Evolutionary conservation across 2,113 vertebrate genomes (phyloP).

Genomic region (Myiagra hebetior): DNA sequence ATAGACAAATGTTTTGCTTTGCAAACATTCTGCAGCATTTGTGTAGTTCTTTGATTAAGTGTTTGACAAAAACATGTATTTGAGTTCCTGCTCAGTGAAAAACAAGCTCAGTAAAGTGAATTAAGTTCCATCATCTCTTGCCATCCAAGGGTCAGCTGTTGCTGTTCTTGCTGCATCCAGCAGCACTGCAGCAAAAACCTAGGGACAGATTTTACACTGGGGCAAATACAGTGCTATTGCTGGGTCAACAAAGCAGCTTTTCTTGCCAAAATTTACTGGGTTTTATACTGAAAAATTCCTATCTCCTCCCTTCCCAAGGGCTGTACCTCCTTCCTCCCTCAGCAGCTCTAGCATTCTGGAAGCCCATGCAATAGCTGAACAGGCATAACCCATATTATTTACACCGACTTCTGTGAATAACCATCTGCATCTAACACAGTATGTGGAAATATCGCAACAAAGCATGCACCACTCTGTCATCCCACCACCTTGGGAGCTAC

Average conservation of each 20-base stretch:
- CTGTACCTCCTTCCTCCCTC: not conserved
- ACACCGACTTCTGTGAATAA: not conserved
- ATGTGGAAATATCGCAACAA: not conserved
- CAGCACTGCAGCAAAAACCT: not conserved
- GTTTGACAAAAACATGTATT: not conserved
- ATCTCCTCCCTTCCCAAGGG: not conserved
- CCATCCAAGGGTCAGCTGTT: not conserved
- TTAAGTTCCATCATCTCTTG: not conserved
- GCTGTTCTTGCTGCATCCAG: not conserved
- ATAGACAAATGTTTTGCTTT: not conserved
- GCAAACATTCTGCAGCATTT: not conserved
- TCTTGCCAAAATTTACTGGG: not conserved
- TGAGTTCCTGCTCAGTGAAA: not conserved
- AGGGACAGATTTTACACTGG: not conserved
- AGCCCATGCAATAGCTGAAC: not conserved
- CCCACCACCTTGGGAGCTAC: not conserved
- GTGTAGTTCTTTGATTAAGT: not conserved
- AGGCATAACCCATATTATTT: not conserved
- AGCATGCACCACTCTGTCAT: not conserved
- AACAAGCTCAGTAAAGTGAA: not conserved
- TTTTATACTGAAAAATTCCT: not conserved
- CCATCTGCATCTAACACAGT: not conserved
- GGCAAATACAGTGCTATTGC: not conserved
- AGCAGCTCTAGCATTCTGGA: not conserved
- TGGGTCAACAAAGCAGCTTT: not conserved